These are phyloP conservation scores for Drosophila borealis DNA, from an alignment of 2,888 invertebrate genomes.

Conservation along the genomic window DNA sequence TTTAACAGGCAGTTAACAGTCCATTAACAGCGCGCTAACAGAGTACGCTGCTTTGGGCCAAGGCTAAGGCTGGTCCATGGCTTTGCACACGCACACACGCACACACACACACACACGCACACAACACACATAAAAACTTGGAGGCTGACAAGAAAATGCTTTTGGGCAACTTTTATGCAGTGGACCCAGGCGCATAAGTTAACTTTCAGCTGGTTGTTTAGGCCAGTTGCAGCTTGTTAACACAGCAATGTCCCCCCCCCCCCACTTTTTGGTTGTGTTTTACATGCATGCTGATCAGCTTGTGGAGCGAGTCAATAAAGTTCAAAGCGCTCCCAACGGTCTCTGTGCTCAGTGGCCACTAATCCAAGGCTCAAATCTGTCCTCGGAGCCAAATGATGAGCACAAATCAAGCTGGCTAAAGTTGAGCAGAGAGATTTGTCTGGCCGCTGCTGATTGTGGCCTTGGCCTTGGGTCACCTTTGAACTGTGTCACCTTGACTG, in stretches of 20 bases:
- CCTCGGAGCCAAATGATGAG: neutral
- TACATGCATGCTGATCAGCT: slow-evolving; percentile 34
- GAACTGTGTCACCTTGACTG: slow-evolving; percentile 40
- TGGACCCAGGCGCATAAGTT: slow-evolving; percentile 43
- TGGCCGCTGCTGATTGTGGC: slow-evolving; percentile 23
- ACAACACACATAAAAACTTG: slow-evolving; percentile 50
- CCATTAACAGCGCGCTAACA: slow-evolving; percentile 33
- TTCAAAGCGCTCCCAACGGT: slow-evolving; percentile 36
- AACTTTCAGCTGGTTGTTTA: slow-evolving; percentile 26
- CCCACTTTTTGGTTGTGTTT: slow-evolving; percentile 8
- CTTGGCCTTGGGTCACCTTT: slow-evolving; percentile 65
- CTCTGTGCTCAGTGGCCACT: too few relatives aligned
- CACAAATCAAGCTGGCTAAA: slow-evolving; percentile 16
- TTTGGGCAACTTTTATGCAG: slow-evolving; percentile 57
- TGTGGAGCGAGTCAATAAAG: slow-evolving; percentile 44
- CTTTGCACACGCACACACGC: slow-evolving; percentile 13
- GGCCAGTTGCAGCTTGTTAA: slow-evolving; percentile 37
- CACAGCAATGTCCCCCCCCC: neutral
- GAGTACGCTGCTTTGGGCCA: slow-evolving; percentile 55
- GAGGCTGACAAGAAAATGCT: slow-evolving; percentile 76
- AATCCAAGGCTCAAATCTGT: neutral
- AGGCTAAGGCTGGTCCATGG: slow-evolving; percentile 75
- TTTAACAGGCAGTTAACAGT: slow-evolving; percentile 52
- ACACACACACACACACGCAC: slow-evolving; percentile 3
- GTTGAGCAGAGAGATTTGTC: slow-evolving; percentile 21